Percentiles rank a stretch among this genome's conserved stretches.
phyloP scores from a whole-genome alignment of 2,888 invertebrate species.

The Crematogaster levior region DNA sequence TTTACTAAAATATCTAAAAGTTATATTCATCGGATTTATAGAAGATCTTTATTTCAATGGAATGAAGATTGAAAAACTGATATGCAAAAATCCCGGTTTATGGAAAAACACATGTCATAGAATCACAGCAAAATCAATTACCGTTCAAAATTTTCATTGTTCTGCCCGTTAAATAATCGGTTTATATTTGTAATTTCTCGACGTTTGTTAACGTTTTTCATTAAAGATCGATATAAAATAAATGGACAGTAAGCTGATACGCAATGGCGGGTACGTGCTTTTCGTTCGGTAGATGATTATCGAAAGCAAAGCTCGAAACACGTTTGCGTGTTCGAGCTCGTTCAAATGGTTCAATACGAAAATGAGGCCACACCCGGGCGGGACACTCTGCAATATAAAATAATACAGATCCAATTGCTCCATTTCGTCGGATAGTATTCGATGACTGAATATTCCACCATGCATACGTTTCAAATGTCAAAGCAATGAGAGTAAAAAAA shows the following conservation, averaged over 20 bases:
- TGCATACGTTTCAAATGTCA: neutral
- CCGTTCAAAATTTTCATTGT: conserved; percentile 20
- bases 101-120: conserved; percentile 1
- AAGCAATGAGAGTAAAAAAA: conserved; percentile 14
- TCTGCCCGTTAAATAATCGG: conserved; percentile 50
- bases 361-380: conserved; percentile 53
- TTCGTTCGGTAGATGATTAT: conserved; percentile 65
- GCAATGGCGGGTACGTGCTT: conserved; percentile 56
- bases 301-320: conserved; percentile 63
- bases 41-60: neutral
- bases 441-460: conserved; percentile 21
- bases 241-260: conserved; percentile 59
- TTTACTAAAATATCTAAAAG: neutral
- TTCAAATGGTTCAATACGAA: conserved; percentile 61
- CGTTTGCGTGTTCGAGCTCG: conserved; percentile 51
- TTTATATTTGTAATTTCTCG: conserved; percentile 64
- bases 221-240: conserved; percentile 63
- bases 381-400: conserved; percentile 55
- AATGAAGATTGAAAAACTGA: neutral
- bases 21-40: neutral
- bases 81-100: neutral
- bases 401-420: conserved; percentile 62
- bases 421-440: conserved; percentile 45
- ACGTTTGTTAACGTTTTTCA: conserved; percentile 56
- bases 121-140: conserved; percentile 36